Percentiles rank a stretch among this genome's conserved stretches.
phyloP scores from a whole-genome alignment of 2,797 vertebrate genomes.

The Acanthurus leucopareius region DNA sequence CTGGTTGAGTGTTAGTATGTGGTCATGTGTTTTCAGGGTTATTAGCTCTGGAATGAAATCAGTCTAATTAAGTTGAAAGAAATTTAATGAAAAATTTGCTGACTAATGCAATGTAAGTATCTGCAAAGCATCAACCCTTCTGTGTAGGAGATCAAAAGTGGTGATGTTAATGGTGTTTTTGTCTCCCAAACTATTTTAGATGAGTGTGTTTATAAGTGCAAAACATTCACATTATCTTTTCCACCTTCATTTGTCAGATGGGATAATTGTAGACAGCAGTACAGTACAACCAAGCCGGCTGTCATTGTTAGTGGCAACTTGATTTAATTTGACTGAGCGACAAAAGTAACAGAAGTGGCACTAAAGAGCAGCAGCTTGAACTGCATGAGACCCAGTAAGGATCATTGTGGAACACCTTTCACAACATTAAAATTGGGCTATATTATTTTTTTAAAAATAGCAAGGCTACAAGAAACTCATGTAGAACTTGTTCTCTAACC shows the following conservation, averaged over 20 bases:
- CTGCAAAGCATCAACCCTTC: neutral
- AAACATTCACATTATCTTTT: neutral
- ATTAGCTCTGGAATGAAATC: no score
- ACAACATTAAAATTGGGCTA: neutral
- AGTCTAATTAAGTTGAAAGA: no score
- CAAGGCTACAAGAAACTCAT: no score
- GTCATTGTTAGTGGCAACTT: slow-evolving; percentile 8
- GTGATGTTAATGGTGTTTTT: neutral
- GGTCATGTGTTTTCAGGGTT: neutral
- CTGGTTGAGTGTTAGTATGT: neutral
- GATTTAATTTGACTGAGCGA: neutral
- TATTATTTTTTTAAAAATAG: no score
- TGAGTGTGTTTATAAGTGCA: neutral
- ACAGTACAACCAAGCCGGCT: neutral
- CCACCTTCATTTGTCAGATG: neutral
- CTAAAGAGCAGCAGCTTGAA: neutral
- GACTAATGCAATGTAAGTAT: no score
- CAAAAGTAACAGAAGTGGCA: neutral
- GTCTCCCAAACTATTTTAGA: neutral
- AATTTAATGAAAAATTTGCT: neutral
- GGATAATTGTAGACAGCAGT: neutral
- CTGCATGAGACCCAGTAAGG: neutral
- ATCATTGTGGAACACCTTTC: neutral
- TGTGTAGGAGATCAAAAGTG: neutral
- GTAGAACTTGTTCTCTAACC: no score